Evolutionary conservation across 1,140 invertebrate genomes (phyloP), one percentile per base, ranked within the genome.

Genomic region (Periplaneta americana): DNA sequence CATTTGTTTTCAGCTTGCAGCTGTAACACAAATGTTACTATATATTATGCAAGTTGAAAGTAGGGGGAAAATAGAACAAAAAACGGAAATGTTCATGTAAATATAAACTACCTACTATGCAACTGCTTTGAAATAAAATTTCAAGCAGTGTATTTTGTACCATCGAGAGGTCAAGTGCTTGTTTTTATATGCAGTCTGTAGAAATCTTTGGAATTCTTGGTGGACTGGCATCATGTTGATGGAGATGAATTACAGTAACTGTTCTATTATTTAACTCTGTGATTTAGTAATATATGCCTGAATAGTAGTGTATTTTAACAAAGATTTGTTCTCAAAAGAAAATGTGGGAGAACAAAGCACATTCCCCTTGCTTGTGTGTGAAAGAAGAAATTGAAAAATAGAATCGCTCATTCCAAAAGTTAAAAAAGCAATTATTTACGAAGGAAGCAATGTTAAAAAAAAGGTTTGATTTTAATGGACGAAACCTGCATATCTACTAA

Each of bases 241-340:
- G 13, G 34, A 37, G n/a, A n/a, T 78, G 35, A 34, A n/a, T n/a
- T n/a, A n/a, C 77, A 78, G 35, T 34, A 34, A 77, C 32, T 77
- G 31, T 34, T 22, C 15, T 28, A 80, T 33, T 80, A 75, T 80
- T 80, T 80, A 80, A 75, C 80, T 66, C 80, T 80, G 80, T 80
- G 80, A 80, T 80, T 74, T 80, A 75, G 80, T 80, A 66, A 74
- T 75, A 34, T 75, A 80, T 80, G 79, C 74, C 18, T 74, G 57
- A 28, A 28, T 80, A 74, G 79, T 66, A 75, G 74, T 75, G 66
- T 80, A 80, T 33, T 78, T 78, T 78, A 35, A 80, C 34, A 34
- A 74, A 31, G 34, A 57, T 57, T 78, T 39, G 35, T 36, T 78
- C 76, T 36, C 28, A 34, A 34, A 57, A 28, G 75, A n/a, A 36